These are phyloP conservation scores for Macrobrachium rosenbergii DNA, from an alignment of 1,140 invertebrate species.

Conservation along the genomic window DNA sequence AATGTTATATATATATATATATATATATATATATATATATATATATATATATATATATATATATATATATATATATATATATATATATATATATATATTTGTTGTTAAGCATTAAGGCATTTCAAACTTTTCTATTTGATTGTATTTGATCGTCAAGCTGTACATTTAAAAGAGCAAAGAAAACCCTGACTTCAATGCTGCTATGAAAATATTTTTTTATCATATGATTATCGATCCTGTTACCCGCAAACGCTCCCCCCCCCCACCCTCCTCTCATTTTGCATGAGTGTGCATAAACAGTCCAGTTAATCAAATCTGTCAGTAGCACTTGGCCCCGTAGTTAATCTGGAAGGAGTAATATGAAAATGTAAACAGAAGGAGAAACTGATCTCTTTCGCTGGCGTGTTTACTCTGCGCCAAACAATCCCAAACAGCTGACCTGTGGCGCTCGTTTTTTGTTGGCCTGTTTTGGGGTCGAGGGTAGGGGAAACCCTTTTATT, in stretches of 20 bases:
- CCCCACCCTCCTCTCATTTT: not conserved
- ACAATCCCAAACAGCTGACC: conserved; percentile 25
- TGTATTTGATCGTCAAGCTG: no score
- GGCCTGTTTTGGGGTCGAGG: not conserved
- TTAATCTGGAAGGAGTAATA: conserved; percentile 8
- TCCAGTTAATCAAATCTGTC: conserved; percentile 20
- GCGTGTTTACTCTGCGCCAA: conserved; percentile 7
- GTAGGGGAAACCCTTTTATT: conserved; percentile 21
- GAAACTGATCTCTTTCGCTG: not conserved
- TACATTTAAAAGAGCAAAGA: no score
- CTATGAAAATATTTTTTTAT: not conserved
- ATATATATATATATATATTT: no score
- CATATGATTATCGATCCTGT: no score
- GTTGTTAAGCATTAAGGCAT: no score
- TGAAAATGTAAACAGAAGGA: conserved; percentile 21
- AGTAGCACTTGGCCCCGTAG: not conserved
- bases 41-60: no score
- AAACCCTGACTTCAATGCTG: not conserved
- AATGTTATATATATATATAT: no score
- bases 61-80: no score
- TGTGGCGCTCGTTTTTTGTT: conserved; percentile 23
- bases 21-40: no score
- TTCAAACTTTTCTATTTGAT: no score
- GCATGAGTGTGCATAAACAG: not conserved
- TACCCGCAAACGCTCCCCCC: no score